These are phyloP conservation scores for Coranthus polyacanthus DNA, from an alignment of 2,797 vertebrate genomes.

Conservation along the genomic window DNA sequence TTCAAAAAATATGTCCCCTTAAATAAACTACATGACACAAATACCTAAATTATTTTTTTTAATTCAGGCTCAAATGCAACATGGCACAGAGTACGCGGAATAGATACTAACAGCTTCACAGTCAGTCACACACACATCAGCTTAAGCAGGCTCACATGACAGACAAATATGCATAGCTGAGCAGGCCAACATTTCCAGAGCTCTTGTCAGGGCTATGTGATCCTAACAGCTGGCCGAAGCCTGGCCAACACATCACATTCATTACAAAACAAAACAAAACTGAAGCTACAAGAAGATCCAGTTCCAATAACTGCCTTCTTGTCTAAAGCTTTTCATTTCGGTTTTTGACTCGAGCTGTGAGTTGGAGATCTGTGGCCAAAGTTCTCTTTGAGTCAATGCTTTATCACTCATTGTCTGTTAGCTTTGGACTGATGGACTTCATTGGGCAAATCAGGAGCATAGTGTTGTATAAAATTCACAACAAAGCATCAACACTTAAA, in stretches of 20 bases:
- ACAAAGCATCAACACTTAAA: no score
- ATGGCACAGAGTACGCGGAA: background rate
- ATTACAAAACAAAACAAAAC: background rate
- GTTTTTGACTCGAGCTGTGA: slow-evolving; percentile 49
- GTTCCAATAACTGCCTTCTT: background rate
- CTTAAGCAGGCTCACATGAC: slow-evolving; percentile 40
- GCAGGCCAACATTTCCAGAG: slow-evolving; percentile 22
- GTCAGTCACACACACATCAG: slow-evolving; percentile 12
- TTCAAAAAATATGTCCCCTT: background rate
- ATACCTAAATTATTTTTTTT: background rate
- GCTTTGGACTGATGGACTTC: slow-evolving; percentile 26
- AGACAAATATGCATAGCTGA: slow-evolving; percentile 42
- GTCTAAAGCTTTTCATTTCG: slow-evolving; percentile 14
- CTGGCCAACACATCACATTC: slow-evolving; percentile 1
- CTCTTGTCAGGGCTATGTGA: slow-evolving; percentile 16
- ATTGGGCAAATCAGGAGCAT: background rate
- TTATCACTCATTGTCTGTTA: slow-evolving; percentile 51
- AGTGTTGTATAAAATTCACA: no score
- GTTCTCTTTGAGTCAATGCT: slow-evolving; percentile 65
- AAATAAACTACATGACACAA: background rate
- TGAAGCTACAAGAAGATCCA: background rate
- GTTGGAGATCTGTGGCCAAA: slow-evolving; percentile 82
- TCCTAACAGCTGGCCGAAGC: slow-evolving; percentile 21
- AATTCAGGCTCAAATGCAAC: background rate
- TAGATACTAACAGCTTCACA: background rate